Base-by-base conservation (phyloP, 2,888 invertebrate species). In the Mimumesa dahlbomi region DNA sequence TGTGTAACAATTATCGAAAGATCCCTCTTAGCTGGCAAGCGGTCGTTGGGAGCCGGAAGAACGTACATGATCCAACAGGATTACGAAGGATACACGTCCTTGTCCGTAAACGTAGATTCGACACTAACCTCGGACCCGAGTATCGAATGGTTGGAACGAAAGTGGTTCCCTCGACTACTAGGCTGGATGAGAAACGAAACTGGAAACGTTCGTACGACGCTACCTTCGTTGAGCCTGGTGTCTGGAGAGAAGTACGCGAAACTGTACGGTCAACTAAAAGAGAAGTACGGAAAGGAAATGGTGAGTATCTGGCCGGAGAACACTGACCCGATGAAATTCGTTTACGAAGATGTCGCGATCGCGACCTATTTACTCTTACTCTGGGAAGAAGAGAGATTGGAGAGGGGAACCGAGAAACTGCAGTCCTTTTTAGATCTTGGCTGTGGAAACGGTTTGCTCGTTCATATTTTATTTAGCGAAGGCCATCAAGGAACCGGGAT, bases 341-440 rank as follows among this genome's bases (percentile, higher is more conserved):
- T 99, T 0, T 97, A 95, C 90, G 99, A 99, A 92, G 99, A 99
- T 89, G 92, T 99, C 73, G 97, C 97, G 2, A 98, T 99, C 82
- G 96, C 97, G 4, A 91, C 96, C 9, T 98, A 98, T 88, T 90
- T 98, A 42, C 90, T 97, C 53, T 90, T 95, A 1, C 84, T 98
- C 0, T 98, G 97, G 97, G 92, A 93, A 77, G 87, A 90, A 46
- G 92, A 93, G 75, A 89, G 91, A 59, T 81, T 84, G 4, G 82
- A 87, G n/a, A 89, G 84, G 22, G 89, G 90, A 42, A 59, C 82
- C 6, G 69, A 88, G 2, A 75, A 83, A 45, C 80, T 87, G 65
- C 93, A 93, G 82, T 92, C 91, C 2, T 99, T 98, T 92, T 93
- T 98, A 0, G 99, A 99, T 90, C 91, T 98, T 56, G 99, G 99